Base-by-base conservation (phyloP, 2,113 vertebrate genomes). In the Castor canadensis region DNA sequence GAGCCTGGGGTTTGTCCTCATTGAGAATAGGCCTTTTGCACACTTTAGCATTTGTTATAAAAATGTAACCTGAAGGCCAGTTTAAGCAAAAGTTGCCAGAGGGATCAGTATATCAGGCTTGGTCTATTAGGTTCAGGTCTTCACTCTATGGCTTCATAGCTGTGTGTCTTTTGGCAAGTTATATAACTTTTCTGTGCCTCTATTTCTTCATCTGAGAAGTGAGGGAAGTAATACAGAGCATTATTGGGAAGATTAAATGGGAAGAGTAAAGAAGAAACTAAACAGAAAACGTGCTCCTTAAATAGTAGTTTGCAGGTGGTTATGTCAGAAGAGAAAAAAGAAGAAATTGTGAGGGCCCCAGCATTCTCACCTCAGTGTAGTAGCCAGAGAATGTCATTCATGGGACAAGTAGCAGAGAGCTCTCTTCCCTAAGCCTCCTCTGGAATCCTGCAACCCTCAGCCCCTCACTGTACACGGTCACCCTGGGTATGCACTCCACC, bases 311-410 rank as follows among this genome's bases (percentile, higher is more conserved):
- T 72, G 47, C 35, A 80, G 58, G 32, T 24, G 24, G 19, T n/a
- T 22, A 24, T 49, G 15, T 52, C 19, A 15, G 73, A 83, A 47
- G 75, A 69, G 56, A 38, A 45, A 76, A 45, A 60, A 26, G 17
- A 64, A 40, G 81, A 72, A 75, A 45, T 24, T 30, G 0, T 6
- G 52, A 54, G n/a, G 24, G 17, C 49, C 62, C 90, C 52, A 8
- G 26, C 24, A 13, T 60, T n/a, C 49, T 88, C 24, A 1, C 64
- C 67, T 54, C 52, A 66, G 84, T 85, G 72, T 54, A 54, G 76
- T 40, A 43, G 54, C 89, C 91, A 35, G 91, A 93, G 92, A 81
- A 5, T 91, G 45, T 94, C 85, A 72, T 71, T 38, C 32, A 45
- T 54, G 12, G 40, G 5, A 92, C 47, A 73, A 77, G 30, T 58